Evolutionary conservation across 2,113 vertebrate species (phyloP).

Genomic region (Strix uralensis): DNA sequence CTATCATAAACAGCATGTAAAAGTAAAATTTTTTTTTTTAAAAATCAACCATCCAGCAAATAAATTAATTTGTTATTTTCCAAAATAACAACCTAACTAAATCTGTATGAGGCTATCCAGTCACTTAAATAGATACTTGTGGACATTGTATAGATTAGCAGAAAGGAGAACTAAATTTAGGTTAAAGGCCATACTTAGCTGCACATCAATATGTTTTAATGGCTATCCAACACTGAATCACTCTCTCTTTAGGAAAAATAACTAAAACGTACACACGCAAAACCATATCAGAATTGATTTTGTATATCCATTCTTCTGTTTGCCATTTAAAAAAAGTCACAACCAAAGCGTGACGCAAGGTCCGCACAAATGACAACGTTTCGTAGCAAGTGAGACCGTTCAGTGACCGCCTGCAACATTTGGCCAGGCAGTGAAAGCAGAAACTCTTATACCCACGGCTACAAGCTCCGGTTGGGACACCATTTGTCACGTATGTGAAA

Average conservation of each 20-base stretch:
- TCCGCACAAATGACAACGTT: not conserved
- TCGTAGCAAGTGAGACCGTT: not conserved
- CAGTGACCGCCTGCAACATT: not conserved
- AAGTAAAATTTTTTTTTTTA: not conserved
- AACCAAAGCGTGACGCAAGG: not conserved
- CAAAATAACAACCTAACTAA: not conserved
- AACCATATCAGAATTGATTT: not conserved
- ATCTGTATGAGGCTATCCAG: not conserved
- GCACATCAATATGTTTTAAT: not conserved
- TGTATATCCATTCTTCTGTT: not conserved
- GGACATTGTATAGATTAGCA: not conserved
- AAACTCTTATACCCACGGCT: not conserved
- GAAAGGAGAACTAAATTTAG: not conserved
- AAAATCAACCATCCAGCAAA: not conserved
- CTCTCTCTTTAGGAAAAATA: not conserved
- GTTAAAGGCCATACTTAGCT: not conserved
- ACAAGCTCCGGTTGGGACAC: not conserved
- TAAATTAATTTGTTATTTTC: not conserved
- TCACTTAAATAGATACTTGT: not conserved
- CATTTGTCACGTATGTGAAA: not conserved
- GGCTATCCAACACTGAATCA: not conserved
- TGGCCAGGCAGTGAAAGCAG: not conserved
- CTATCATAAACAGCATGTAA: not conserved
- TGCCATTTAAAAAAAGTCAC: not conserved
- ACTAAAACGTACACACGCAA: not conserved